Base-by-base conservation (phyloP, 2,888 invertebrate species). In the Chouioia cunea region DNA sequence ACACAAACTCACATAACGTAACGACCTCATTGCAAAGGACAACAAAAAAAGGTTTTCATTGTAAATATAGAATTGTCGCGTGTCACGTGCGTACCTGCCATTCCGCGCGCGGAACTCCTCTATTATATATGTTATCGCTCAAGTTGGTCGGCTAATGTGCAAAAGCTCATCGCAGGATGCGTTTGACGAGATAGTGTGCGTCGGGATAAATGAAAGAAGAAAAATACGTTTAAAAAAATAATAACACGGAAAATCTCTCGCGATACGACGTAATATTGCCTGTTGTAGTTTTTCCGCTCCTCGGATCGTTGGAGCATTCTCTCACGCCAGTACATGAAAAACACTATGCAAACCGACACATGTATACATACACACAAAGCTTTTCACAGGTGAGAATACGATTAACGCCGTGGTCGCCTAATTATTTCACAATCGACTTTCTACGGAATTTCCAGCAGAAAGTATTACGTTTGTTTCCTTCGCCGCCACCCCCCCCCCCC, bases 21-120 rank as follows among this genome's bases (percentile, higher is more conserved):
- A 36, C 36, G 12, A 36, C 36, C 10, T 36, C 36, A 36, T 36
- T 36, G 36, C 36, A 36, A 36, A 36, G 36, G 6, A 36, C 6
- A 36, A 36, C n/a, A n/a, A 6, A 8, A 65, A 59, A 68, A 60
- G 64, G 48, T 68, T 68, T 68, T 63, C 50, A 72, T 36, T 72
- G 72, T 72, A 72, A 72, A 72, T 68, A 72, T 14, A 68, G 36
- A 36, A 3, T 36, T 62, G 65, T 65, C 68, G 72, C 68, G 72
- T 68, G 52, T 65, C 72, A 72, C 72, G 60, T 68, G 65, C 65
- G 72, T 68, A 72, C 68, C 68, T 72, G 72, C 68, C 72, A 72
- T 72, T 72, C 67, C 68, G 65, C 65, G 60, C 60, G 71, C 67
- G 71, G 54, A 71, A 63, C 36, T 36, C 36, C 36, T 12, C 36